Evolutionary conservation across 2,113 vertebrate genomes (phyloP), one percentile per base, ranked within the genome.

Genomic region (Charadrius vociferus): DNA sequence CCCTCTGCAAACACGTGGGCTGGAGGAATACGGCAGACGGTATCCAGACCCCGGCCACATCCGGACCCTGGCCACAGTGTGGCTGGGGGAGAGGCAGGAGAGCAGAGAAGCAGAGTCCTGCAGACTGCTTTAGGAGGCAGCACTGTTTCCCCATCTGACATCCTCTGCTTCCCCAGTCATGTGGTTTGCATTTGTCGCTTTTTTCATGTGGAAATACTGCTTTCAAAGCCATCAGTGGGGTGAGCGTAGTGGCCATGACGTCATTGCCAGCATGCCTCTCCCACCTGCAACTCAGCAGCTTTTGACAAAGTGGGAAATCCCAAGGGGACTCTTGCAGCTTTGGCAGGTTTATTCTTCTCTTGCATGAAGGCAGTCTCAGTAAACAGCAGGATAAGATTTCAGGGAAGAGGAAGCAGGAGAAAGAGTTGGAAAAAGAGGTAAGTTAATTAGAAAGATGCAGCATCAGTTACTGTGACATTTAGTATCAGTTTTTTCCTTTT

Each of bases 391-490:
- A 9, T 4, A 90, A 95, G 50, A 29, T 81, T 45, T 68, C 78
- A 56, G n/a, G 26, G 41, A 86, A 63, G 41, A 70, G 32, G 24
- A 59, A 73, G 55, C 22, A 79, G 26, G 11, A 77, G 52, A 85
- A 86, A 45, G 55, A 81, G 34, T 22, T 90, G 74, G 45, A 65
- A 88, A 90, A 93, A 79, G 39, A 78, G 15, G 13, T 80, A 53
- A 90, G 26, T 90, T 93, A 97, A 77, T 95, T 88, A 91, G 22
- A 88, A 92, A 91, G 49, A 88, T 13, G 29, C 32, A 62, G 19
- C 74, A 88, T 95, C 74, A 93, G 39, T 83, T 96, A 91, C 45
- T 37, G 32, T 75, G 78, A 92, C n/a, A 55, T 84, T 93, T 97
- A 94, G 65, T 90, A 91, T 88, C 18, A 49, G 2, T 65, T 72